Evolutionary conservation across 2,113 vertebrate species (phyloP).

Genomic region (Nesospiza acunhae): DNA sequence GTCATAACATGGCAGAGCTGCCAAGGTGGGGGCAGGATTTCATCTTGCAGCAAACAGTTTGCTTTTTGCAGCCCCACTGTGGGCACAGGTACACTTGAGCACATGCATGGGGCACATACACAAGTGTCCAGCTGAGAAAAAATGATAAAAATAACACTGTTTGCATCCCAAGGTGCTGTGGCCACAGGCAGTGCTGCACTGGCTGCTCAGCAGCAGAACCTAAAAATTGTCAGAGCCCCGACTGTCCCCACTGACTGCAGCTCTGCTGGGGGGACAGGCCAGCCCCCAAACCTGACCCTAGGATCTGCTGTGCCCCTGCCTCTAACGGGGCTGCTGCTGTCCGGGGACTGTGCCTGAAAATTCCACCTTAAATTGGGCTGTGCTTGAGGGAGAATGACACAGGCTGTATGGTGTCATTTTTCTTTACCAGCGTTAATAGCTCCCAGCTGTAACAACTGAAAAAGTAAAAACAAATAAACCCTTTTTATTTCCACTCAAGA

Average conservation of each 20-base stretch:
- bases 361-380: background rate
- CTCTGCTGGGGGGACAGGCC: background rate
- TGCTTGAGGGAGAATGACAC: background rate
- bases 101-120: fast-evolving
- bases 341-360: background rate
- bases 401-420: background rate
- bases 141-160: fast-evolving
- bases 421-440: background rate
- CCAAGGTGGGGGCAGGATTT: background rate
- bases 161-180: background rate
- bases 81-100: background rate
- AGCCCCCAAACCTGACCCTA: fast-evolving
- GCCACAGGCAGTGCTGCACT: background rate
- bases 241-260: fast-evolving
- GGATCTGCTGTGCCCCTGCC: background rate
- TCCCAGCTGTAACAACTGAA: conserved; percentile 31
- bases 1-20: fast-evolving
- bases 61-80: background rate
- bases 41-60: background rate
- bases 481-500: conserved; percentile 67
- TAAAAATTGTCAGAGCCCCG: background rate
- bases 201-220: background rate
- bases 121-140: background rate
- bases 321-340: background rate
- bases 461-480: conserved; percentile 58